phyloP scores from a whole-genome alignment of 2,113 vertebrate genomes.

The Aix galericulata region DNA sequence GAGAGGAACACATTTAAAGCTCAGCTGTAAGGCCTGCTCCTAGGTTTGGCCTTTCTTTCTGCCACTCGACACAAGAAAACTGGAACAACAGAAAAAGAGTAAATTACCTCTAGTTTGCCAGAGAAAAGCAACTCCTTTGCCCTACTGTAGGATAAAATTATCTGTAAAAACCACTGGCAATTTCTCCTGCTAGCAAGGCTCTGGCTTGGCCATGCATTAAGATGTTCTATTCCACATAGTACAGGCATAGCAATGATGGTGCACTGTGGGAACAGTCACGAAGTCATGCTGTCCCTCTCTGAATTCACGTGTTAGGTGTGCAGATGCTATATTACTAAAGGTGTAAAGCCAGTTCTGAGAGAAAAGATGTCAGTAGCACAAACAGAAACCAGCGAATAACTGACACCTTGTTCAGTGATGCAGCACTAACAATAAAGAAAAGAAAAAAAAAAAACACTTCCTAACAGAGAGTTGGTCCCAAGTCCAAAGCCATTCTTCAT shows the following conservation, averaged over 20 bases:
- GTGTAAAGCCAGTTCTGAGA: neutral
- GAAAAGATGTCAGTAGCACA: neutral
- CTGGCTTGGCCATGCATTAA: neutral
- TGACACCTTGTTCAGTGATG: neutral
- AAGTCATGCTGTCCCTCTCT: neutral
- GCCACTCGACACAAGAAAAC: neutral
- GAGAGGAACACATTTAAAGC: conserved; percentile 8
- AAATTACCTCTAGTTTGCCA: conserved; percentile 1
- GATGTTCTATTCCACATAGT: neutral
- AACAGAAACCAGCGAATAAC: neutral
- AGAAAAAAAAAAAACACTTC: neutral
- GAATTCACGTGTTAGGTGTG: neutral
- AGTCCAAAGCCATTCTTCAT: neutral
- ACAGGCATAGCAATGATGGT: neutral
- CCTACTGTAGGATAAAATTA: neutral
- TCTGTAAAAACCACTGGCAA: neutral
- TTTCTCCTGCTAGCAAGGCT: neutral
- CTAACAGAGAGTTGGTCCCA: neutral
- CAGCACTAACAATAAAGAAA: neutral
- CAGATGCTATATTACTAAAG: neutral
- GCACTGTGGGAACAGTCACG: accelerated
- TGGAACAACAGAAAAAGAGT: neutral
- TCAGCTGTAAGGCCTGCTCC: neutral
- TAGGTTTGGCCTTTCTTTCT: neutral
- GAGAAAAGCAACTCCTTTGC: neutral